Conservation (phyloP, 2,797 vertebrate genomes). For the Mastacembelus armatus region DNA sequence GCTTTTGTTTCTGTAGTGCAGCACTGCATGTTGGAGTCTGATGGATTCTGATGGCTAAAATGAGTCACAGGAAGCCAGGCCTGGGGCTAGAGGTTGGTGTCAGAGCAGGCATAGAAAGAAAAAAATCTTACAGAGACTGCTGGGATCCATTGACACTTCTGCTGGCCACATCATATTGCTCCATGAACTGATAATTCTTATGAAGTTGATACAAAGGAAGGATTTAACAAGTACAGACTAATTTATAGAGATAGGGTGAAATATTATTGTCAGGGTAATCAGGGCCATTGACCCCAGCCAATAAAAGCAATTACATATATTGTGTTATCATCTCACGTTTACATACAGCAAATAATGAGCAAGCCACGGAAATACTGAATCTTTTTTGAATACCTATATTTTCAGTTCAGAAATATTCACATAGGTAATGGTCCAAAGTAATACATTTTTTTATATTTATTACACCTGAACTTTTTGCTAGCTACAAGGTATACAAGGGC, state of each 20-base stretch:
- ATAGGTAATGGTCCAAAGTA: constrained; percentile 25
- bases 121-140: not conserved
- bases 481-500: constrained; percentile 1
- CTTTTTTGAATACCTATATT: not conserved
- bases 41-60: constrained; percentile 4
- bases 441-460: constrained; percentile 18
- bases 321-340: not conserved
- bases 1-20: not conserved
- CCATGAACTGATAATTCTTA: not conserved
- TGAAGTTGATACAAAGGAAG: not conserved
- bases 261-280: not conserved
- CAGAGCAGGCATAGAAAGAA: not conserved
- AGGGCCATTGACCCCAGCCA: not conserved
- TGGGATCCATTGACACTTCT: not conserved
- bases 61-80: constrained; percentile 17
- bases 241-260: not conserved
- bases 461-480: constrained; percentile 7
- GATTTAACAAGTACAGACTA: not conserved
- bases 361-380: not conserved
- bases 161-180: not conserved
- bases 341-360: not conserved
- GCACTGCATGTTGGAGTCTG: not conserved
- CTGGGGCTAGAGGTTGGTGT: not conserved
- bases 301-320: not conserved
- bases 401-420: not conserved